These are phyloP conservation scores for Montipora capitata DNA, from an alignment of 92 coral and sea anemone species.

Conservation along the genomic window DNA sequence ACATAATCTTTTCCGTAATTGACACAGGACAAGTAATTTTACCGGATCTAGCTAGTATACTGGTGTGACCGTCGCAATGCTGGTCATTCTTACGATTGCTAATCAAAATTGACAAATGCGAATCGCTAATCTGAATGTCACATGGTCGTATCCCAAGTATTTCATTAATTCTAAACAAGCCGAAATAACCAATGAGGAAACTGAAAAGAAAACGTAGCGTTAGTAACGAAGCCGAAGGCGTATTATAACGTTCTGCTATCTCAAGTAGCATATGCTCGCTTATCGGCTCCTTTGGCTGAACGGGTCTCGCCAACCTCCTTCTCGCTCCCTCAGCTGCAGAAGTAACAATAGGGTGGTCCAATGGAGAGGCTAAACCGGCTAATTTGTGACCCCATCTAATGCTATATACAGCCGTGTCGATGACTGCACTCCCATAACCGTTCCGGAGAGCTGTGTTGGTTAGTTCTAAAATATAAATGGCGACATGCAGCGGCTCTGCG, in stretches of 20 bases:
- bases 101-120: constrained; percentile 53
- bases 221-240: too few species aligned
- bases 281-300: constrained; percentile 43
- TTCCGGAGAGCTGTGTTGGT: constrained; percentile 27
- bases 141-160: neutral
- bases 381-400: constrained; percentile 46
- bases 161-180: too few species aligned
- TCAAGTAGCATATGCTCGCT: constrained; percentile 18
- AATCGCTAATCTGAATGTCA: constrained; percentile 10
- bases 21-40: constrained; percentile 45
- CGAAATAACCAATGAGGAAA: too few species aligned
- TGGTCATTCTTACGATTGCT: constrained; percentile 54
- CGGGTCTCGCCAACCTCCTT: constrained; percentile 47
- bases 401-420: constrained; percentile 40
- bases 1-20: constrained; percentile 19
- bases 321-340: constrained; percentile 27
- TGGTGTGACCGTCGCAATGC: constrained; percentile 32
- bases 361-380: constrained; percentile 24
- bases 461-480: constrained; percentile 34
- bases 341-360: constrained; percentile 54
- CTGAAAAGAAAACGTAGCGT: too few species aligned
- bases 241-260: neutral
- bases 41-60: constrained; percentile 33
- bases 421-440: neutral
- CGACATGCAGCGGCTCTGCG: too few species aligned